Evolutionary conservation across 2,113 vertebrate genomes (phyloP), one percentile per base, ranked within the genome.

Genomic region (Hucho hucho): DNA sequence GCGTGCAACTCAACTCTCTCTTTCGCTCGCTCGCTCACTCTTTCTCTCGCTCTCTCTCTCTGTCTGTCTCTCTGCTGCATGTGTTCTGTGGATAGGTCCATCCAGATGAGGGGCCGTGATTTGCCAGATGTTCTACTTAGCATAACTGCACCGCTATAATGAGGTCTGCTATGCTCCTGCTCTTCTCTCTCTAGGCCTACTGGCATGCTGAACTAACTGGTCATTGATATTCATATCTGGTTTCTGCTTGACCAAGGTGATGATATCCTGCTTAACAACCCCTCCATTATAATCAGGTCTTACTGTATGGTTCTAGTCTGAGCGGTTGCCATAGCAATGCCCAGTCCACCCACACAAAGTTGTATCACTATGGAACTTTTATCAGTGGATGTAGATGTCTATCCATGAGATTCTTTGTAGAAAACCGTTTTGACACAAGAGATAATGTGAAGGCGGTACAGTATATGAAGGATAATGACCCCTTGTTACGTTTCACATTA

Each of bases 21-120:
- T 68, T 32, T 43, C 7, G 9, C 29, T 66, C 16, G 24, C 13
- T 29, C 9, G 13, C 4, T 43, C 26, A 6, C 14, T 77, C 86
- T 87, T 84, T 47, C 37, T 9, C 80, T 86, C 32, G 6, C 84
- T 43, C 72, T 87, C 79, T 80, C 86, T 70, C 82, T 75, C 12
- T 20, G 46, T 25, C 58, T 24, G 49, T 59, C 70, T 53, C 75
- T 22, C 69, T 74, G 84, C 63, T 79, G 84, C 37, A 43, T 88
- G 73, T 82, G 37, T 43, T 43, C 37, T 43, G 37, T 58, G 67
- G 28, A 46, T 70, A 6, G 68, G 24, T 7, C 37, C 37, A 11
- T 43, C 37, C 37, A 43, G 37, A 43, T 9, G 37, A 43, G 53
- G 25, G 46, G 13, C 7, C 12, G n/a, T 43, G 12, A 25, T 68